Base-by-base conservation (phyloP, 2,797 vertebrate species). In the Pangasius macronema region DNA sequence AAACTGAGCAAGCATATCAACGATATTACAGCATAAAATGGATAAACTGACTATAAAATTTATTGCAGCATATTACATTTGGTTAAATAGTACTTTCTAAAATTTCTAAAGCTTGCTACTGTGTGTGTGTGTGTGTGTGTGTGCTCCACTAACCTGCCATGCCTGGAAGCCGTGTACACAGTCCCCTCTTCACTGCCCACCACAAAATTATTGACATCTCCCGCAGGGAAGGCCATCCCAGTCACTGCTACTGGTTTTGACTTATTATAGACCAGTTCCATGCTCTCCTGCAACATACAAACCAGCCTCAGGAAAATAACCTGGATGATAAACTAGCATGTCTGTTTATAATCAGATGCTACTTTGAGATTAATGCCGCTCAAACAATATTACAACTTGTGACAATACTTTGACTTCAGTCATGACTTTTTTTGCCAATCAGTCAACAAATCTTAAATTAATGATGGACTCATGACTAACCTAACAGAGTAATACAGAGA, bases 141-240 rank as follows among this genome's bases (percentile, higher is more conserved):
- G 53, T 55, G 42, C 80, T 88, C 14, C 51, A 91, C 93, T 92
- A 91, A 99, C 99, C 99, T 99, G 96, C 98, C 99, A 55, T 99
- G 99, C 89, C 99, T 97, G 92, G 98, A 99, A n/a, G 99, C 98
- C 0, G 97, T 98, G 94, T 99, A 99, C 93, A 99, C 97, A 0
- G 96, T 98, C 36, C 98, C 99, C 91, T 99, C 99, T 93, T 99
- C 98, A 11, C 99, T 99, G 88, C 99, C 99, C 61, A 99, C 98
- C 65, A 99, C 97, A 81, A 98, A 99, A 94, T 99, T 99, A 94
- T 99, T 99, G 90, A 99, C 99, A 10, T 99, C 99, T 94, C 98
- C 99, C 0, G 96, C 97, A 70, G 99, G 99, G 92, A 99, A 99
- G 68, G 97, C 99, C 99, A 99, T 99, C 90, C 97, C 97, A 22